A percentile compares a stretch with the other conserved stretches of the same genome.
These are phyloP conservation scores for Nomada flava DNA, from an alignment of 2,888 invertebrate species.

Conservation along the genomic window DNA sequence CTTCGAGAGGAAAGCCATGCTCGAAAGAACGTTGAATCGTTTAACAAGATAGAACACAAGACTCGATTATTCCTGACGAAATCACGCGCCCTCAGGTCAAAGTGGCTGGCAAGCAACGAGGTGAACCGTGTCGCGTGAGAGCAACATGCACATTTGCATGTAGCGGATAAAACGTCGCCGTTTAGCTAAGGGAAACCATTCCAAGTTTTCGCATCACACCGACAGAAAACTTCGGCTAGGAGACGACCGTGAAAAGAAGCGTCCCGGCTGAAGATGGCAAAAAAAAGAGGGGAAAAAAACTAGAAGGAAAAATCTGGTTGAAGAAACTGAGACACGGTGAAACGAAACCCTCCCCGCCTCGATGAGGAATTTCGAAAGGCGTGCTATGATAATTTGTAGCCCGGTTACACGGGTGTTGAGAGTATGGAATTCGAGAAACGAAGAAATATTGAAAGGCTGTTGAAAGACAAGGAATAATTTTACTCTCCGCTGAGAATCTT, in stretches of 20 bases:
- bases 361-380: not conserved
- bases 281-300: conserved; percentile 4
- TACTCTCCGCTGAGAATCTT: too few relatives aligned
- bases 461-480: too few relatives aligned
- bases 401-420: not conserved
- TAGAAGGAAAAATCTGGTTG: not conserved
- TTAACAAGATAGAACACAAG: conserved; percentile 28
- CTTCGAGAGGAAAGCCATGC: not conserved
- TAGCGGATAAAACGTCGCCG: conserved; percentile 52
- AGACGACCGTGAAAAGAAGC: conserved; percentile 65
- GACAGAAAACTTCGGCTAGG: conserved; percentile 30
- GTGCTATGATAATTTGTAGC: not conserved
- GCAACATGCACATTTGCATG: conserved; percentile 63
- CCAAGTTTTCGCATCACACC: conserved; percentile 66
- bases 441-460: not conserved
- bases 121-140: conserved; percentile 21
- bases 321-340: not conserved
- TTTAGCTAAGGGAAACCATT: conserved; percentile 55
- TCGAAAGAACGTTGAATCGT: conserved; percentile 10
- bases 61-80: conserved; percentile 44
- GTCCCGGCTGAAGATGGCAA: not conserved
- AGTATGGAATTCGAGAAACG: not conserved
- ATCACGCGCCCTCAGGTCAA: conserved; percentile 32
- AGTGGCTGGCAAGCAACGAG: conserved; percentile 35
- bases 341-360: not conserved